These are phyloP conservation scores for Plebejus argus DNA, from an alignment of 2,888 invertebrate species.

Conservation along the genomic window DNA sequence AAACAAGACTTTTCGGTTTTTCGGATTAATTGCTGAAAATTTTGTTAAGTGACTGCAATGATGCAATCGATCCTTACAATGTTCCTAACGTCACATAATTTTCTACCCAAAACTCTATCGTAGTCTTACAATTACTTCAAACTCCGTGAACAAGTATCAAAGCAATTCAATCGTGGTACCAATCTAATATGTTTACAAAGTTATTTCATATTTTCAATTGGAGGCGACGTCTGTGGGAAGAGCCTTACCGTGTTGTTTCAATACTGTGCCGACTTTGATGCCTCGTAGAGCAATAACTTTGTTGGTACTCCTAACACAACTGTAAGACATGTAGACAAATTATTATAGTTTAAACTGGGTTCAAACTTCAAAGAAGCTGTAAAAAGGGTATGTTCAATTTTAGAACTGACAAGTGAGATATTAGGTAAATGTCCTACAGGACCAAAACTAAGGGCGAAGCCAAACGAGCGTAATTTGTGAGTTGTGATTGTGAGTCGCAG, in stretches of 20 bases:
- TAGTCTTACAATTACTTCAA: not conserved
- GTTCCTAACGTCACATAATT: no score
- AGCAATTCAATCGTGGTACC: slow-evolving; percentile 37
- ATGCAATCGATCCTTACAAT: no score
- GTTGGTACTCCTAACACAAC: not conserved
- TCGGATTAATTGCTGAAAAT: no score
- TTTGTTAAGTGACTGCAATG: no score
- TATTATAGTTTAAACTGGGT: not conserved
- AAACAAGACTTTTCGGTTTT: no score
- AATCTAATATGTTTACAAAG: slow-evolving; percentile 74
- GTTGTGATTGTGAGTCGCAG: no score
- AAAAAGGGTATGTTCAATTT: no score
- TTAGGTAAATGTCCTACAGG: no score
- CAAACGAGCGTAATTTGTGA: no score
- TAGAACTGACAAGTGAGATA: no score
- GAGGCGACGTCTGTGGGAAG: slow-evolving; percentile 68
- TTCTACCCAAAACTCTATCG: not conserved
- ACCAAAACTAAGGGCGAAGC: no score
- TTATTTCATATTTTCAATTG: slow-evolving; percentile 78
- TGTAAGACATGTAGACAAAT: not conserved
- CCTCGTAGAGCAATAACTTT: slow-evolving; percentile 7
- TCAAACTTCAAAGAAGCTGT: no score
- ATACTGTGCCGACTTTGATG: slow-evolving; percentile 30
- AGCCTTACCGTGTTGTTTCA: slow-evolving; percentile 43
- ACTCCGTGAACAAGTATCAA: slow-evolving; percentile 55